Evolutionary conservation across 2,797 vertebrate species (phyloP).

Genomic region (Buphagus erythrorhynchus): DNA sequence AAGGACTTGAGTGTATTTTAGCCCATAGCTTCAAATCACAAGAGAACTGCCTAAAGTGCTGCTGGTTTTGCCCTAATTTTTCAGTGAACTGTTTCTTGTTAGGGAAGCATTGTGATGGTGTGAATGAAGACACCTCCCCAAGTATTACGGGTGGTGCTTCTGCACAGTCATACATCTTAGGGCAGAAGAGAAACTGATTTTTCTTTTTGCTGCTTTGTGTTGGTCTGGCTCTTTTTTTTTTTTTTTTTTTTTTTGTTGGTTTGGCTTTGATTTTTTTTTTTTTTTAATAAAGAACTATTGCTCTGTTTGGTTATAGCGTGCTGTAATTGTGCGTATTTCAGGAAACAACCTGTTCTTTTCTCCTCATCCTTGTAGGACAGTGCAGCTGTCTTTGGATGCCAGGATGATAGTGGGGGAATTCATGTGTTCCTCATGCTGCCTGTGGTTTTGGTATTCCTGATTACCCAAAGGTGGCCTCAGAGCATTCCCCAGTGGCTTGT

Average conservation of each 20-base stretch:
- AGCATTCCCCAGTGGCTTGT: not conserved
- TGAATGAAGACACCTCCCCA: not conserved
- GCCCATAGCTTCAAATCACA: not conserved
- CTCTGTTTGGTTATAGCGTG: not conserved
- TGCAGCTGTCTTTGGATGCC: not conserved
- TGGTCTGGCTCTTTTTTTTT: not conserved
- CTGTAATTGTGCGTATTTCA: accelerated
- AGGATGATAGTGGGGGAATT: not conserved
- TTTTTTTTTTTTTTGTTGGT: not conserved
- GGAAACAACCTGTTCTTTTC: not conserved
- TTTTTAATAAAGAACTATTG: not conserved
- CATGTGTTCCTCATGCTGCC: not conserved
- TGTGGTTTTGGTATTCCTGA: not conserved
- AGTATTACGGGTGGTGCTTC: not conserved
- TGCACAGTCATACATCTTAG: accelerated
- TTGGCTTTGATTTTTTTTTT: not conserved
- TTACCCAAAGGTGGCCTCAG: not conserved
- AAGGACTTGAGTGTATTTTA: not conserved
- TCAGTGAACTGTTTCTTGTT: not conserved
- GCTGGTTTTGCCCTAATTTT: not conserved
- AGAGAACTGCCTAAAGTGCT: not conserved
- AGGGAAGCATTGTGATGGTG: not conserved
- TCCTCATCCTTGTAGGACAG: not conserved
- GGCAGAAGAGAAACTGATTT: not conserved
- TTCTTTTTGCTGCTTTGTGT: not conserved